These are phyloP conservation scores for Girardia tigrina DNA, from an alignment of 2,888 invertebrate species.

Conservation along the genomic window DNA sequence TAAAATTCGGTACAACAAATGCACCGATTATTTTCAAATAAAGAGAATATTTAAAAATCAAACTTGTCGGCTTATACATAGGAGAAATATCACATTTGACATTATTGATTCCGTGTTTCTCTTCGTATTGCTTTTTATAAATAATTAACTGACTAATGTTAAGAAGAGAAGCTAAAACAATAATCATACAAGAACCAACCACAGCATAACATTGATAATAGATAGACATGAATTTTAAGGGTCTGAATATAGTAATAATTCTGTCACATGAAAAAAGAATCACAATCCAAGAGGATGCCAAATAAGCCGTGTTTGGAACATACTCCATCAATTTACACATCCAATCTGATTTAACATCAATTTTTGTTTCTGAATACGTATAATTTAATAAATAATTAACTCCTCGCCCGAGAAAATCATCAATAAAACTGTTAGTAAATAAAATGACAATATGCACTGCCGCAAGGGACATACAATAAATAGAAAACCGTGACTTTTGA, in stretches of 20 bases:
- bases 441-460: slow-evolving; percentile 33
- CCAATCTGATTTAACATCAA: slow-evolving; percentile 31
- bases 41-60: neutral
- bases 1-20: slow-evolving; percentile 31
- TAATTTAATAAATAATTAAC: slow-evolving; percentile 31
- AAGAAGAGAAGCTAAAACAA: slow-evolving; percentile 23
- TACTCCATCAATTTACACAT: slow-evolving; percentile 37
- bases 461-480: slow-evolving; percentile 35
- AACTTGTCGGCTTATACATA: neutral
- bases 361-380: neutral
- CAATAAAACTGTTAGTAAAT: slow-evolving; percentile 36
- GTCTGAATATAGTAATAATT: slow-evolving; percentile 34
- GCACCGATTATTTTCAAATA: slow-evolving; percentile 30
- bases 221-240: slow-evolving; percentile 34
- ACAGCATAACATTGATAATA: slow-evolving; percentile 25
- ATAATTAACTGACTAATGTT: slow-evolving; percentile 31
- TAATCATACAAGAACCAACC: neutral
- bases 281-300: slow-evolving; percentile 36
- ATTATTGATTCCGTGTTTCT: slow-evolving; percentile 21
- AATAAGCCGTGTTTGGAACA: slow-evolving; percentile 35
- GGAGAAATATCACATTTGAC: slow-evolving; percentile 13
- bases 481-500: slow-evolving; percentile 33
- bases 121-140: neutral
- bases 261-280: slow-evolving; percentile 35
- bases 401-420: slow-evolving; percentile 37